These are phyloP conservation scores for Tetramorium parvispinum DNA, from an alignment of 1,140 invertebrate genomes.

Conservation along the genomic window DNA sequence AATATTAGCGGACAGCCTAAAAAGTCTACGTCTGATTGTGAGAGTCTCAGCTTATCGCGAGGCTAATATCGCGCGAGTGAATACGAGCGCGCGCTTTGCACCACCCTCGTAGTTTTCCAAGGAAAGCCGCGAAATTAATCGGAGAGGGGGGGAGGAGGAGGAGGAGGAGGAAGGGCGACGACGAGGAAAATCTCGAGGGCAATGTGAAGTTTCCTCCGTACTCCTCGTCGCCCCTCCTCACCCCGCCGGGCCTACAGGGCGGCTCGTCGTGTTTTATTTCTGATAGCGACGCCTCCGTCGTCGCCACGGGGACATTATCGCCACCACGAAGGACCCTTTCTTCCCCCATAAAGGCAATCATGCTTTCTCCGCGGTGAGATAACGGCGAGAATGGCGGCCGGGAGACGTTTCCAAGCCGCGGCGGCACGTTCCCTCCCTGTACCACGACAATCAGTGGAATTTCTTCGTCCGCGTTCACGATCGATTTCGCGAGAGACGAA, in stretches of 20 bases:
- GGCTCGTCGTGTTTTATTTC: slow-evolving; percentile 82
- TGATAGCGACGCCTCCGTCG: slow-evolving; percentile 82
- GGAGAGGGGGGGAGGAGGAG: slow-evolving; percentile 1
- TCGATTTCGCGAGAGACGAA: slow-evolving; percentile 53
- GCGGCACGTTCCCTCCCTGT: slow-evolving; percentile 38
- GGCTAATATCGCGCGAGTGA: slow-evolving; percentile 26
- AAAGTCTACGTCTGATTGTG: slow-evolving; percentile 5
- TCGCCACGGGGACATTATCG: slow-evolving; percentile 83
- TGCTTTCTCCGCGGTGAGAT: slow-evolving; percentile 84
- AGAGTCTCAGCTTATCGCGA: slow-evolving; percentile 22
- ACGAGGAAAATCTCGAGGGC: slow-evolving; percentile 50
- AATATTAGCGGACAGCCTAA: slow-evolving; percentile 27
- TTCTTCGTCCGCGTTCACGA: slow-evolving; percentile 33
- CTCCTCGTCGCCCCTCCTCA: slow-evolving; percentile 39
- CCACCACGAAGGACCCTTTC: slow-evolving; percentile 85
- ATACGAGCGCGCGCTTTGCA: background rate
- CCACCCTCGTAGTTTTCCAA: slow-evolving; percentile 10
- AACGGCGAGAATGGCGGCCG: slow-evolving; percentile 82
- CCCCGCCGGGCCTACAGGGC: slow-evolving; percentile 48
- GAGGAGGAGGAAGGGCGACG: background rate
- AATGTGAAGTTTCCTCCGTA: slow-evolving; percentile 45
- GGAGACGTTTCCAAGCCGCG: slow-evolving; percentile 63
- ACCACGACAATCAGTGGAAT: slow-evolving; percentile 27
- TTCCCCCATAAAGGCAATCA: slow-evolving; percentile 86
- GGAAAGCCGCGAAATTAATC: slow-evolving; percentile 65